Evolutionary conservation across 2,797 vertebrate species (phyloP).

Genomic region (Poeciliopsis gracilis): DNA sequence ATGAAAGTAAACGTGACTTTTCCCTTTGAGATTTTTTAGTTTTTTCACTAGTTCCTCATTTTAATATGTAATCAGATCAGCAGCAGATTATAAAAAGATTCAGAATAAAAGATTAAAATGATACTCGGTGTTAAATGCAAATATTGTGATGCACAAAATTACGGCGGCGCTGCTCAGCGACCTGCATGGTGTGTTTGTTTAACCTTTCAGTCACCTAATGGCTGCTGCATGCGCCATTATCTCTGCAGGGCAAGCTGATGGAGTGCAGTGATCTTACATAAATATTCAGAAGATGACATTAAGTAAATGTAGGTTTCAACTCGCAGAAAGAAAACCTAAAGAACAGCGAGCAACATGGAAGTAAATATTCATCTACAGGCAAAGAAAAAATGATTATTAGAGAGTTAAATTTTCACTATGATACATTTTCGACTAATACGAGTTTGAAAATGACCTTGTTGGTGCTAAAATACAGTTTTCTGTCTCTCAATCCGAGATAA

Average conservation of each 20-base stretch:
- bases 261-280: background rate
- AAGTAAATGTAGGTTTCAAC: background rate
- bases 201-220: background rate
- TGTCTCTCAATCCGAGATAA: background rate
- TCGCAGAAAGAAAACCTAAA: background rate
- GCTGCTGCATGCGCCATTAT: background rate
- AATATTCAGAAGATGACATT: conserved; percentile 7
- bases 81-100: background rate
- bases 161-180: background rate
- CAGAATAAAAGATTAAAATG: background rate
- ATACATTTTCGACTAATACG: background rate
- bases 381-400: background rate
- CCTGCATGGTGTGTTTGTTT: background rate
- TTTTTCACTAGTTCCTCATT: background rate
- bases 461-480: background rate
- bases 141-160: background rate
- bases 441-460: background rate
- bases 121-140: background rate
- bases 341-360: background rate
- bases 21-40: background rate
- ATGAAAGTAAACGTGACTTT: background rate
- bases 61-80: background rate
- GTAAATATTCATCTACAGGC: background rate
- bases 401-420: background rate
- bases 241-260: background rate